phyloP scores from a whole-genome alignment of 2,888 invertebrate genomes.

The Mystacides longicornis region DNA sequence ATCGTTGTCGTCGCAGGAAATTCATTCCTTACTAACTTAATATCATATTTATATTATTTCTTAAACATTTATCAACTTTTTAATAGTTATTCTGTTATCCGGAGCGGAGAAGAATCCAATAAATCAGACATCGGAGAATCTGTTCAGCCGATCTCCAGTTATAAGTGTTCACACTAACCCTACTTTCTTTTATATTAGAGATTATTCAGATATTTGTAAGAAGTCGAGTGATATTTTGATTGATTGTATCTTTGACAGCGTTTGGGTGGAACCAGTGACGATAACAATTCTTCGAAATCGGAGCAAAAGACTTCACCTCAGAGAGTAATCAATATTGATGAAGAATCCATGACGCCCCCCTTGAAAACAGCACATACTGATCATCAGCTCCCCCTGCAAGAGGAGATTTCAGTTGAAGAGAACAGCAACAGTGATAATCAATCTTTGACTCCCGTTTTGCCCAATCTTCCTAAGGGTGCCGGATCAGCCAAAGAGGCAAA shows the following conservation, averaged over 20 bases:
- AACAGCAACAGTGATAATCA: conserved; percentile 7
- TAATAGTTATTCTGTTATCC: too few species aligned
- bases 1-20: too few species aligned
- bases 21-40: too few species aligned
- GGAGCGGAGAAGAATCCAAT: too few species aligned
- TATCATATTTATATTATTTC: too few species aligned
- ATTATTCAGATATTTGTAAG: background rate
- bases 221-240: too few species aligned
- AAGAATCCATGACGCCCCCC: conserved; percentile 23
- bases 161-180: background rate
- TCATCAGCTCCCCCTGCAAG: background rate
- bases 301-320: conserved; percentile 11
- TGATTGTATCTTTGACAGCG: too few species aligned
- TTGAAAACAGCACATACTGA: conserved; percentile 6
- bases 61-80: too few species aligned
- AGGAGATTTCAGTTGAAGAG: background rate
- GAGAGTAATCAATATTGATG: conserved; percentile 9
- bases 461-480: conserved; percentile 28
- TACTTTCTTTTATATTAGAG: background rate
- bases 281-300: conserved; percentile 38
- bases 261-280: conserved; percentile 51
- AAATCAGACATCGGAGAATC: too few species aligned
- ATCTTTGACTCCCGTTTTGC: conserved; percentile 11
- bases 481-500: conserved; percentile 21
- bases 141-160: too few species aligned